Conservation (phyloP, 2,888 invertebrate species). For the Epistrophe grossulariae region DNA sequence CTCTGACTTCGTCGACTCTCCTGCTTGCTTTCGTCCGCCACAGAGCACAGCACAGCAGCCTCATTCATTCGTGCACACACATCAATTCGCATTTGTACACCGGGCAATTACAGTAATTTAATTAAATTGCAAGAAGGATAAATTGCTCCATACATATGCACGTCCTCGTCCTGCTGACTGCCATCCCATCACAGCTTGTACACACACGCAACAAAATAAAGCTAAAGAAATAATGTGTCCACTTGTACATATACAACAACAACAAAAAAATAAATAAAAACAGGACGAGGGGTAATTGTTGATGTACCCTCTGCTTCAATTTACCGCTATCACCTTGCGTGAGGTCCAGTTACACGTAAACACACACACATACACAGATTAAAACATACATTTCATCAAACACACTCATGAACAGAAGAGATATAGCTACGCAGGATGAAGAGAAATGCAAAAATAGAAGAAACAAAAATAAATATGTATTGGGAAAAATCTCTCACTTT, state of each 20-base stretch:
- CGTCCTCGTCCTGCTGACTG: conserved; percentile 25
- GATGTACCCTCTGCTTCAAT: conserved; percentile 73
- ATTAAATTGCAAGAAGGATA: conserved; percentile 76
- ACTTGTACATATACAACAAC: not conserved
- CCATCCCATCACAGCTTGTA: not conserved
- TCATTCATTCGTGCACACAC: conserved; percentile 74
- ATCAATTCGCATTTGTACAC: conserved; percentile 76
- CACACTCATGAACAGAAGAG: conserved; percentile 23
- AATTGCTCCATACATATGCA: conserved; percentile 74
- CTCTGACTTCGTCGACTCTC: conserved; percentile 22
- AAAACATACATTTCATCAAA: not conserved
- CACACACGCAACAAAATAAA: conserved; percentile 53
- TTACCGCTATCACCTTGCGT: conserved; percentile 75
- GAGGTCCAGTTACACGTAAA: conserved; percentile 65
- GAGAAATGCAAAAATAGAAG: conserved; percentile 65
- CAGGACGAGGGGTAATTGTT: conserved; percentile 67
- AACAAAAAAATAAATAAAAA: conserved; percentile 1
- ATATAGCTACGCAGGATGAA: conserved; percentile 47
- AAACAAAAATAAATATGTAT: conserved; percentile 45
- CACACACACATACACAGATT: conserved; percentile 2
- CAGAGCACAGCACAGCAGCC: conserved; percentile 44
- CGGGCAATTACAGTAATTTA: conserved; percentile 76
- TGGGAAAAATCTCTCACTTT: conserved; percentile 56
- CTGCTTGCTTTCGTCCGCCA: conserved; percentile 11
- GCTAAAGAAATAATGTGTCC: conserved; percentile 69